Evolutionary conservation across 2,888 invertebrate species (phyloP).

Genomic region (Eurois occulta): DNA sequence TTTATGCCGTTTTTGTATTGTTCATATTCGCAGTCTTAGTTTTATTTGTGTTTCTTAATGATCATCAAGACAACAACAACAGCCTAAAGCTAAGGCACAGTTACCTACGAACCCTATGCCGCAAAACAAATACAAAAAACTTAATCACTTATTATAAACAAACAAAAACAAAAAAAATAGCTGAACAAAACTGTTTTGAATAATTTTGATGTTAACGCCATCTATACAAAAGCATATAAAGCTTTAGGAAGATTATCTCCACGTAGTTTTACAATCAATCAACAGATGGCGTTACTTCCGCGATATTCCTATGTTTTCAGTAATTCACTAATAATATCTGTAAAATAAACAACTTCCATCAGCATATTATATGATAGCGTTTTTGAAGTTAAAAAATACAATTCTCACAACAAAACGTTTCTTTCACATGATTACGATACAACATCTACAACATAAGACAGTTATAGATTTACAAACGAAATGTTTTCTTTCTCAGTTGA

Average conservation of each 20-base stretch:
- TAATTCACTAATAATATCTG: neutral
- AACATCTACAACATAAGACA: no score
- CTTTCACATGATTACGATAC: neutral
- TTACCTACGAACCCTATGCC: no score
- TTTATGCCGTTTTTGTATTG: no score
- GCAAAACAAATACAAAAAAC: no score
- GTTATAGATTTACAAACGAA: neutral
- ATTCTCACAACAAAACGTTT: neutral
- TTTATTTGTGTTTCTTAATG: no score
- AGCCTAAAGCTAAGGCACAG: no score
- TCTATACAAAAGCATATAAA: slow-evolving; percentile 5
- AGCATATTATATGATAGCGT: neutral
- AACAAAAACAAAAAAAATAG: no score
- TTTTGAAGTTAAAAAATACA: neutral
- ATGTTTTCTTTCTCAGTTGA: neutral
- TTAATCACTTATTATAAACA: no score
- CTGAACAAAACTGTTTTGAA: neutral
- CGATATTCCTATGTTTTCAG: neutral
- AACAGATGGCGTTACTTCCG: slow-evolving; percentile 24
- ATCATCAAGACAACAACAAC: no score
- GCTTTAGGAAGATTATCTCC: no score
- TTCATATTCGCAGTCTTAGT: no score
- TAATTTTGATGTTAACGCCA: slow-evolving; percentile 23
- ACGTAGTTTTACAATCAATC: neutral
- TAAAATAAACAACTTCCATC: neutral